A percentile compares a stretch with the other conserved stretches of the same genome.
Conservation (phyloP, 2,888 invertebrate species). For the Physocephala rufipes region DNA sequence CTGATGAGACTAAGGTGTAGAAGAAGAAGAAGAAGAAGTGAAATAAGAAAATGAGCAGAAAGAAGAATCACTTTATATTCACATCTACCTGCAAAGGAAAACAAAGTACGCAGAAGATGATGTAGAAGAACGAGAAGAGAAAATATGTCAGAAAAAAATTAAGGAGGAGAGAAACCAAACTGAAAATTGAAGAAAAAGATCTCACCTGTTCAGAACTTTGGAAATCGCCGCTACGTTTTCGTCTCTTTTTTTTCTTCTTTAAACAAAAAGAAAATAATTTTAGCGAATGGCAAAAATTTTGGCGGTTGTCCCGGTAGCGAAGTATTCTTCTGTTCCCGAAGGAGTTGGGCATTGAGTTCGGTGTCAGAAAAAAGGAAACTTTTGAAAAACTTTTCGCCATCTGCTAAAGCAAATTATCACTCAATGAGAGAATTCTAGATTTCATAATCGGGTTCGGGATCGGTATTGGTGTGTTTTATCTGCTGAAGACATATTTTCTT, state of each 20-base stretch:
- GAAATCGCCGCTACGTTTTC: too few relatives aligned
- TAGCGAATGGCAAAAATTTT: too few relatives aligned
- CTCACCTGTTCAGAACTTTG: too few relatives aligned
- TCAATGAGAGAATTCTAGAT: constrained; percentile 12
- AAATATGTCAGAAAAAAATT: too few relatives aligned
- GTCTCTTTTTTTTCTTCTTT: too few relatives aligned
- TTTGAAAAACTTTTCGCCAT: neutral
- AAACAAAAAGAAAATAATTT: neutral
- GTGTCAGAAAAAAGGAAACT: neutral
- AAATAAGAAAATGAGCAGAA: neutral
- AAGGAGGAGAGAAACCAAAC: too few relatives aligned
- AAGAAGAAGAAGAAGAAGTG: neutral
- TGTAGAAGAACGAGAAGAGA: neutral
- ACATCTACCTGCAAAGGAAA: constrained; percentile 2
- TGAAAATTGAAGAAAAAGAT: too few relatives aligned
- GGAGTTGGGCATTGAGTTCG: constrained; percentile 1
- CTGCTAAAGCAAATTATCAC: constrained; percentile 21
- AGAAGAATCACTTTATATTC: neutral
- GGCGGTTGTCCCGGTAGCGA: neutral
- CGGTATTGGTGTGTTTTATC: neutral
- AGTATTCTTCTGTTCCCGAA: neutral
- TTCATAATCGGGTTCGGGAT: neutral
- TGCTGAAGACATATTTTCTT: neutral
- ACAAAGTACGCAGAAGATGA: constrained; percentile 3
- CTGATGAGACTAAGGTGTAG: neutral